Conservation (phyloP, 30 jellyfish, hydroid and myxozoan species). For the Aurelia coerulea region DNA sequence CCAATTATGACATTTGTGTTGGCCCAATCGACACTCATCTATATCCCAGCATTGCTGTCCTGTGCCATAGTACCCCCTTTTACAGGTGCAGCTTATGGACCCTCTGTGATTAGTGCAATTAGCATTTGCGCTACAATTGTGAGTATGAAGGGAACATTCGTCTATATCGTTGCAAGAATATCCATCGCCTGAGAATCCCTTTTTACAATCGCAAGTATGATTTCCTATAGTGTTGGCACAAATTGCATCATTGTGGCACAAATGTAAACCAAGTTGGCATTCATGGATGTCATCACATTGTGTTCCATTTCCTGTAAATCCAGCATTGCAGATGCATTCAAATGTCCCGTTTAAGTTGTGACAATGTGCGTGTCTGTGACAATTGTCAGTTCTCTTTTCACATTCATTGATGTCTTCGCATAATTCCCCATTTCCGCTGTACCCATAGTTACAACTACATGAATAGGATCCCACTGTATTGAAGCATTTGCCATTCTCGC, state of each 20-base stretch:
- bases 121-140: slow-evolving; percentile 53
- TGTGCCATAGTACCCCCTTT: slow-evolving; percentile 62
- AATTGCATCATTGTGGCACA: slow-evolving; percentile 43
- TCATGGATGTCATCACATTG: slow-evolving; percentile 56
- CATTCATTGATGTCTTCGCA: slow-evolving; percentile 75
- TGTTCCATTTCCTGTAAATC: slow-evolving; percentile 59
- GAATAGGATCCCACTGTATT: slow-evolving; percentile 44
- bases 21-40: slow-evolving; percentile 54
- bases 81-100: slow-evolving; percentile 38
- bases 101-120: slow-evolving; percentile 46
- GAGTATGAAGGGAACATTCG: slow-evolving; percentile 43
- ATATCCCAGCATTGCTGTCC: slow-evolving; percentile 68
- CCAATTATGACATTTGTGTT: slow-evolving; percentile 33
- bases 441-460: slow-evolving; percentile 44
- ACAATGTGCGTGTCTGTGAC: slow-evolving; percentile 55
- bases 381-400: background rate
- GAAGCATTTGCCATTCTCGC: slow-evolving; percentile 19
- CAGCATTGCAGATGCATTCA: slow-evolving; percentile 45
- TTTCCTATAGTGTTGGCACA: slow-evolving; percentile 62
- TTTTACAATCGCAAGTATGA: slow-evolving; percentile 20
- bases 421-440: slow-evolving; percentile 23
- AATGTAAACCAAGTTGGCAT: slow-evolving; percentile 28
- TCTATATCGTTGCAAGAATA: slow-evolving; percentile 25
- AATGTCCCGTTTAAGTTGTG: slow-evolving; percentile 44
- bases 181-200: slow-evolving; percentile 60